These are phyloP conservation scores for Helicoverpa armigera DNA, from an alignment of 1,140 invertebrate species.

Conservation along the genomic window DNA sequence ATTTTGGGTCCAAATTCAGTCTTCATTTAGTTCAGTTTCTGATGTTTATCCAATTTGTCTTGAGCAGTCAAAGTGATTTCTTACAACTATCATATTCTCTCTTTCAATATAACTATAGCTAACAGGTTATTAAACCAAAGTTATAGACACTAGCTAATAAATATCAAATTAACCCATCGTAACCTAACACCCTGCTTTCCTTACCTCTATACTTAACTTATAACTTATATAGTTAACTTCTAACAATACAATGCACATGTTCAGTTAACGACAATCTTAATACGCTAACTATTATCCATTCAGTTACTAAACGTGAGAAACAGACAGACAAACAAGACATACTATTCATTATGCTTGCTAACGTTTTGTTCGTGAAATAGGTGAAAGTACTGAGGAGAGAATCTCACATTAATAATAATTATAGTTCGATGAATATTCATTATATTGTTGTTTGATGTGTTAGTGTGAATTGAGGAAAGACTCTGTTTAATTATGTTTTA, in stretches of 20 bases:
- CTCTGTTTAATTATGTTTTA: background rate
- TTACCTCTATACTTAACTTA: background rate
- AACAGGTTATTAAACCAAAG: too few species aligned
- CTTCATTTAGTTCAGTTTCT: too few species aligned
- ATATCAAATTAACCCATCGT: background rate
- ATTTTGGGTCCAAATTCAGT: too few species aligned
- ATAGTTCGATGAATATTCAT: slow-evolving; percentile 33
- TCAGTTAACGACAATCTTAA: background rate
- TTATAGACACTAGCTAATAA: background rate
- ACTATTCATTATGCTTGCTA: background rate
- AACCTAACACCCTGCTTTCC: background rate
- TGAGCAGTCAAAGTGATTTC: too few species aligned
- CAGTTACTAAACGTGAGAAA: slow-evolving; percentile 2
- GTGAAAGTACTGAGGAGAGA: slow-evolving; percentile 32
- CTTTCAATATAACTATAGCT: too few species aligned
- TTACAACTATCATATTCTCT: too few species aligned
- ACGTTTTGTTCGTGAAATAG: slow-evolving; percentile 23
- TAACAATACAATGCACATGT: background rate
- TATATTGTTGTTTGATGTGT: background rate
- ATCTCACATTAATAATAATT: slow-evolving; percentile 38
- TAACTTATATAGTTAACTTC: background rate
- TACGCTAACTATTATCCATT: slow-evolving; percentile 1
- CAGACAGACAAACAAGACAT: background rate
- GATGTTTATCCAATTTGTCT: too few species aligned
- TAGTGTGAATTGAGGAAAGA: background rate